Percentiles rank a stretch among this genome's conserved stretches.
phyloP scores from a whole-genome alignment of 2,113 vertebrate genomes.

The Hypocryptadius cinnamomeus region DNA sequence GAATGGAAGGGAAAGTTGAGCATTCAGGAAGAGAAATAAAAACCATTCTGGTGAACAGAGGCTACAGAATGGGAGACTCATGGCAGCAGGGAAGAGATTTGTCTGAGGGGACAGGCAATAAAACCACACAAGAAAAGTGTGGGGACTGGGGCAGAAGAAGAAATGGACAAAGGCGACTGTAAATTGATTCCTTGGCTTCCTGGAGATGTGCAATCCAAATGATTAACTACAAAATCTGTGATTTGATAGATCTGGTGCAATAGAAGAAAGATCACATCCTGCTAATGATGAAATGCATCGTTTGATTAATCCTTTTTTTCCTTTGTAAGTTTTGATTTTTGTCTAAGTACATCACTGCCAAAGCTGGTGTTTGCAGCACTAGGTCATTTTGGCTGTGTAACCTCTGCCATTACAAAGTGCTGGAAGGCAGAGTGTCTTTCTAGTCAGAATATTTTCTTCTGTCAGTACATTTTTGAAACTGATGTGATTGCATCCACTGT shows the following conservation, averaged over 20 bases:
- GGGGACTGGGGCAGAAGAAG: neutral
- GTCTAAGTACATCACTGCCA: neutral
- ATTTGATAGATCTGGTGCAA: constrained; percentile 20
- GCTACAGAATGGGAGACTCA: constrained; percentile 4
- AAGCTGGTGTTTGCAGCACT: accelerated
- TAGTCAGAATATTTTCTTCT: neutral
- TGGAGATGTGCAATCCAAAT: constrained; percentile 8
- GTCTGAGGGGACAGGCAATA: constrained; percentile 18
- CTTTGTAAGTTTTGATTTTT: neutral
- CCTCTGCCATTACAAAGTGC: neutral
- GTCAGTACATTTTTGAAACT: neutral
- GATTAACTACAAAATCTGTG: constrained; percentile 28
- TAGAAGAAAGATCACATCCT: neutral
- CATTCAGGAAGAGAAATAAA: constrained; percentile 33
- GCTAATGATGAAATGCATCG: neutral
- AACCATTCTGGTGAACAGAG: neutral
- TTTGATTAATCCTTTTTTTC: neutral
- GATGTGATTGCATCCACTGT: neutral
- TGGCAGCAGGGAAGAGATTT: neutral
- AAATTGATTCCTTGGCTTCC: constrained; percentile 39
- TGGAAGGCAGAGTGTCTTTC: neutral
- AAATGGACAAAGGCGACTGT: neutral
- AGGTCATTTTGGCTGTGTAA: neutral
- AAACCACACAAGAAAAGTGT: neutral
- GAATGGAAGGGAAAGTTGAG: constrained; percentile 16